phyloP scores from a whole-genome alignment of 2,113 vertebrate species.

The Seriola quinqueradiata region DNA sequence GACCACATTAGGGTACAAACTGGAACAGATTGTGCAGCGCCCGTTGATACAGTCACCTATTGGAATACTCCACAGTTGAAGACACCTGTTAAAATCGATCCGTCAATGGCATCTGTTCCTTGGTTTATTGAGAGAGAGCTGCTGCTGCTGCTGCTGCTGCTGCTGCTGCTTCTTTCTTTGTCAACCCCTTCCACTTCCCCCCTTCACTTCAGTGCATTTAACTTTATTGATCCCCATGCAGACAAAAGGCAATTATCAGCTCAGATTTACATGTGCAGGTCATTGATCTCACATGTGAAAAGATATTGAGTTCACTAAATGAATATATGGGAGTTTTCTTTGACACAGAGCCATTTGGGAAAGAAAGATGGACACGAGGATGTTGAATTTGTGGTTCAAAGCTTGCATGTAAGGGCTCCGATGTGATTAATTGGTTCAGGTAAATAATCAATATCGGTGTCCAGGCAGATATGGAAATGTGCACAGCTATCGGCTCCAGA shows the following conservation, averaged over 20 bases:
- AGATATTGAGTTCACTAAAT: constrained; percentile 91
- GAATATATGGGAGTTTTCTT: constrained; percentile 89
- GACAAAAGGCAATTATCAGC: constrained; percentile 93
- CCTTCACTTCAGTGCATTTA: constrained; percentile 87
- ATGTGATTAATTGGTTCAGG: constrained; percentile 52
- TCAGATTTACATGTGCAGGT: constrained; percentile 93
- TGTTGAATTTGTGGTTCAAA: background rate
- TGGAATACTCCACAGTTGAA: constrained; percentile 64
- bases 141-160: constrained; percentile 69
- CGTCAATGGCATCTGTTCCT: constrained; percentile 62
- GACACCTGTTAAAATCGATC: constrained; percentile 71
- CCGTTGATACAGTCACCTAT: constrained; percentile 62
- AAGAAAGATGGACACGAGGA: constrained; percentile 58
- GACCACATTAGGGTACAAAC: constrained; percentile 62
- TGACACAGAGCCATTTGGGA: constrained; percentile 37
- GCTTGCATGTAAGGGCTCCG: background rate
- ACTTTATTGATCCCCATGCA: constrained; percentile 90
- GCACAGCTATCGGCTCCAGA: constrained; percentile 1
- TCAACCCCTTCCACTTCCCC: constrained; percentile 31
- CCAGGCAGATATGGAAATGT: constrained; percentile 42
- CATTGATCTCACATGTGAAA: constrained; percentile 91
- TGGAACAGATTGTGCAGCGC: constrained; percentile 54
- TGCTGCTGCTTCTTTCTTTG: constrained; percentile 68
- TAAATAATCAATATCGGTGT: constrained; percentile 54
- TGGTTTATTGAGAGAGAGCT: constrained; percentile 75